Conservation (phyloP, 2,797 vertebrate genomes). For the Ctenosaura bakeri region DNA sequence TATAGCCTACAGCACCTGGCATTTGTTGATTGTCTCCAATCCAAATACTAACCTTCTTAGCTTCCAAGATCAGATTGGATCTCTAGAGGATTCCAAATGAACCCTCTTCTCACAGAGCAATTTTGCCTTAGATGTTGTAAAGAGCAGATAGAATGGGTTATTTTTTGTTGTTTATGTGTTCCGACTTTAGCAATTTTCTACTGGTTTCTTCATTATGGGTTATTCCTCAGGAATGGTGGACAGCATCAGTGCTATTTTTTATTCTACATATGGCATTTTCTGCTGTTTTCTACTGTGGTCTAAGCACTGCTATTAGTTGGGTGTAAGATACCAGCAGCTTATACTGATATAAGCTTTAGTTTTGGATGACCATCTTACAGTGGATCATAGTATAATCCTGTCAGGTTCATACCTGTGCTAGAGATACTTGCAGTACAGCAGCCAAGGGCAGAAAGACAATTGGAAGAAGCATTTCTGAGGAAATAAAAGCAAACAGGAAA, state of each 20-base stretch:
- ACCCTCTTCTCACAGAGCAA: neutral
- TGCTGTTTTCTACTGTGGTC: neutral
- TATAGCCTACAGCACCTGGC: neutral
- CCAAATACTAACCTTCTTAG: too few species aligned
- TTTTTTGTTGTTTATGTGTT: neutral
- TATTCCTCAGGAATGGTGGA: neutral
- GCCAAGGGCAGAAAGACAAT: neutral
- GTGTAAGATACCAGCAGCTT: neutral
- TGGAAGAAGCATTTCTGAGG: constrained; percentile 18
- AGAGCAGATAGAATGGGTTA: neutral
- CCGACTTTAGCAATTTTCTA: neutral
- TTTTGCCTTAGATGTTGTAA: neutral
- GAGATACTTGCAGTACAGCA: neutral
- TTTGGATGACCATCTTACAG: neutral
- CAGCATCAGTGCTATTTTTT: neutral
- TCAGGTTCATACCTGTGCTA: constrained; percentile 7
- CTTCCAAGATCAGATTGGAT: too few species aligned
- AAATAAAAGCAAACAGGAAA: neutral
- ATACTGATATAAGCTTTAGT: neutral
- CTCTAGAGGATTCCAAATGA: too few species aligned
- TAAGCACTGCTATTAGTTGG: neutral
- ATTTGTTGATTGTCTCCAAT: too few species aligned
- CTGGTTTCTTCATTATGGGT: neutral
- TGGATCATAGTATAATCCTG: neutral
- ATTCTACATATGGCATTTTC: neutral